phyloP scores from a whole-genome alignment of 2,797 vertebrate genomes.

The Labroides dimidiatus region DNA sequence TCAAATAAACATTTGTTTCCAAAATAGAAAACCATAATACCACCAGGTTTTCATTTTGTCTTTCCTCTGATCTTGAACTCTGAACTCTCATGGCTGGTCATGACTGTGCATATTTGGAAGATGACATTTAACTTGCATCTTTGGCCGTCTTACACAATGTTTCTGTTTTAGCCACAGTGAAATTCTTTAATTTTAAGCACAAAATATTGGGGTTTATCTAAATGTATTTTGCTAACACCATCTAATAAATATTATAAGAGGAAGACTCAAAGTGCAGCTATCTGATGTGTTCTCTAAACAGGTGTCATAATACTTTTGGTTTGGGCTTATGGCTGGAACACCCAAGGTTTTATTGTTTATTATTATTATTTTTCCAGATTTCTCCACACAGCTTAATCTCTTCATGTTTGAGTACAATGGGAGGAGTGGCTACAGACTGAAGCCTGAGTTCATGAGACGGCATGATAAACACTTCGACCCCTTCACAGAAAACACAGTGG shows the following conservation, averaged over 20 bases:
- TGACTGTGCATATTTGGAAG: too few species aligned
- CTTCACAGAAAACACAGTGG: constrained; percentile 95
- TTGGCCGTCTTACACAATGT: too few species aligned
- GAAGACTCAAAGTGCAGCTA: too few species aligned
- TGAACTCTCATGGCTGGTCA: too few species aligned
- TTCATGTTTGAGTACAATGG: constrained; percentile 98
- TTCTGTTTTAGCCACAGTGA: neutral
- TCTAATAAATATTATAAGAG: too few species aligned
- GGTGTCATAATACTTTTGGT: too few species aligned
- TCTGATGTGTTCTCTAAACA: too few species aligned
- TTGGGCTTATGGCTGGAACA: too few species aligned
- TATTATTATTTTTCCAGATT: constrained; percentile 81
- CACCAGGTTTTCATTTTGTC: too few species aligned
- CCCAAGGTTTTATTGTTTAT: neutral
- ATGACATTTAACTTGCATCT: neutral
- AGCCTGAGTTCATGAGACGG: constrained; percentile 98
- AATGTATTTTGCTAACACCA: neutral
- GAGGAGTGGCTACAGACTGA: constrained; percentile 94
- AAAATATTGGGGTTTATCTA: neutral
- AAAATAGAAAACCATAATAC: too few species aligned
- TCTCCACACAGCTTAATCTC: constrained; percentile 98
- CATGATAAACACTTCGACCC: constrained; percentile 98
- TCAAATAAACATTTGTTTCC: too few species aligned
- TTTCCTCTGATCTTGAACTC: too few species aligned
- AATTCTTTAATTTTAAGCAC: neutral